Evolutionary conservation across 2,797 vertebrate species (phyloP), one percentile per base, ranked within the genome.

Genomic region (Pangasius larnaudii): DNA sequence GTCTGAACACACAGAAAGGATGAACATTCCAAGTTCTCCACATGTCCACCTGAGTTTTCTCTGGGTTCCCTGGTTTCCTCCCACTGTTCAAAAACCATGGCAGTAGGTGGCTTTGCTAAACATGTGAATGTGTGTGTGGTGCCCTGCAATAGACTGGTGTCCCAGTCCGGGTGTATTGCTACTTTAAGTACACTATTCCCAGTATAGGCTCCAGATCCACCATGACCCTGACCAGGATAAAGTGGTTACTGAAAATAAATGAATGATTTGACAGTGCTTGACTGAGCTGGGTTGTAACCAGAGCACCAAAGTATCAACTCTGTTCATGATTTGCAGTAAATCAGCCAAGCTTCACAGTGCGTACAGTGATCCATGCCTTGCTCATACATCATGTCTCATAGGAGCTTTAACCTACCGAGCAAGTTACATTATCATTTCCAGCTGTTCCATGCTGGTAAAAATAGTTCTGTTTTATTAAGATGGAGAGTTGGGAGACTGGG

Each of bases 401-500:
- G 85, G 80, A 84, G 84, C 91, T 84, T 84, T 69, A 88, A 88
- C 80, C 89, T 84, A 82, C 80, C 86, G 75, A 83, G 79, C 86
- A 89, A 90, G 85, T 75, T 30, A 86, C 89, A 90, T 89, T 87
- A 92, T 92, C 85, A 84, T 90, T 93, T 95, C 90, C 93, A 95
- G 95, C 94, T 94, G 93, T 92, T 92, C 85, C 78, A 78, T 89
- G 87, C 72, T 86, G 87, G 89, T 95, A 93, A 94, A 94, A 94
- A 94, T 95, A 94, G 93, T 91, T 89, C 49, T 11, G 33, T 69
- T 89, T 92, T 91, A 91, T 90, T 89, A 82, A 82, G 87, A 84
- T 74, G 30, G 16, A 85, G 88, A 56, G 75, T 86, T 89, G 75
- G 53, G 86, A 79, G 72, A 69, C 27, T 84, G 84, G 72, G 51